Conservation (phyloP, 2,797 vertebrate genomes). For the Bufotes viridis region DNA sequence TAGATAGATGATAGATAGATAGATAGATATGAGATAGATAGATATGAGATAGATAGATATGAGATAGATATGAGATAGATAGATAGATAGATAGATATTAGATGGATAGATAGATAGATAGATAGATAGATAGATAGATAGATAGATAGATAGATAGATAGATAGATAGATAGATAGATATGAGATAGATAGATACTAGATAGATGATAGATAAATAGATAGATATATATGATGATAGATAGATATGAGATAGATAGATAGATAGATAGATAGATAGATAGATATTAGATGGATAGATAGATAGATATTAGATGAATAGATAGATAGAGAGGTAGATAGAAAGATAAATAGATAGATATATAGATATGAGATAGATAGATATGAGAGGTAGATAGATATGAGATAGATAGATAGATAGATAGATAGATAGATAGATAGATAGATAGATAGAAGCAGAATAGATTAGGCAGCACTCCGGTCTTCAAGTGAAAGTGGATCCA, state of each 20-base stretch:
- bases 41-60: neutral
- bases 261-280: constrained; percentile 2
- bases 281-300: neutral
- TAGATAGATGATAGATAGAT: neutral
- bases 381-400: neutral
- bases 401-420: constrained; percentile 1
- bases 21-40: constrained; percentile 2
- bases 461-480: too few species aligned
- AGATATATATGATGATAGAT: too few species aligned
- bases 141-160: neutral
- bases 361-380: too few species aligned
- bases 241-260: too few species aligned
- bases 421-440: neutral
- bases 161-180: neutral
- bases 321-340: neutral
- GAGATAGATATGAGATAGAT: too few species aligned
- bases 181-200: neutral
- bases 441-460: too few species aligned
- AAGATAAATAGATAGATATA: neutral
- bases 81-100: neutral
- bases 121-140: neutral
- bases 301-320: neutral
- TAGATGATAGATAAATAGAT: constrained; percentile 5
- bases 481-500: too few species aligned
- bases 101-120: neutral